These are phyloP conservation scores for Cataglyphis livida DNA, from an alignment of 2,888 invertebrate species.

Conservation along the genomic window DNA sequence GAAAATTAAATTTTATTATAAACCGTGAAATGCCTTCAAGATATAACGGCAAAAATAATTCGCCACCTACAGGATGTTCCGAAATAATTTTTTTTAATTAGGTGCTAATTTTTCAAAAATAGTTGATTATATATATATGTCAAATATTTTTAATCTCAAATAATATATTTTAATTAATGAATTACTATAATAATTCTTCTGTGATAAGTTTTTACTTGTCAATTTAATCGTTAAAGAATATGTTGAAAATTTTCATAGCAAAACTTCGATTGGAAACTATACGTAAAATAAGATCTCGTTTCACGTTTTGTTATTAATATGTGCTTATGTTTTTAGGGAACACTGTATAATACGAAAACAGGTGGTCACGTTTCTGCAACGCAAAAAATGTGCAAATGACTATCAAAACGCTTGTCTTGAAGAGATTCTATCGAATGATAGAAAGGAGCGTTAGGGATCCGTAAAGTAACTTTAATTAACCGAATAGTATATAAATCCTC, in stretches of 20 bases:
- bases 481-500: background rate
- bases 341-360: slow-evolving; percentile 60
- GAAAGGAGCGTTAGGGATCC: background rate
- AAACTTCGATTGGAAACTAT: background rate
- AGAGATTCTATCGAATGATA: background rate
- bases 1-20: background rate
- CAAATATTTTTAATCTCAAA: slow-evolving; percentile 1
- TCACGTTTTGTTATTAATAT: background rate
- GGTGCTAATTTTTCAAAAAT: background rate
- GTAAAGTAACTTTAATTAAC: slow-evolving; percentile 24
- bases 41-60: slow-evolving; percentile 6
- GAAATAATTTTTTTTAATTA: background rate
- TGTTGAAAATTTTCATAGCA: background rate
- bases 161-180: slow-evolving; percentile 6
- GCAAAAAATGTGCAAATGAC: slow-evolving; percentile 68
- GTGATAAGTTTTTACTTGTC: background rate
- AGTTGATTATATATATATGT: background rate
- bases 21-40: background rate
- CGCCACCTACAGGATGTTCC: background rate
- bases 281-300: background rate
- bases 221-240: background rate
- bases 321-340: background rate
- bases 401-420: slow-evolving; percentile 16
- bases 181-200: background rate
- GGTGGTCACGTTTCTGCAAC: slow-evolving; percentile 73